Evolutionary conservation across 1,140 invertebrate species (phyloP).

Genomic region (Trachymyrmex septentrionalis): DNA sequence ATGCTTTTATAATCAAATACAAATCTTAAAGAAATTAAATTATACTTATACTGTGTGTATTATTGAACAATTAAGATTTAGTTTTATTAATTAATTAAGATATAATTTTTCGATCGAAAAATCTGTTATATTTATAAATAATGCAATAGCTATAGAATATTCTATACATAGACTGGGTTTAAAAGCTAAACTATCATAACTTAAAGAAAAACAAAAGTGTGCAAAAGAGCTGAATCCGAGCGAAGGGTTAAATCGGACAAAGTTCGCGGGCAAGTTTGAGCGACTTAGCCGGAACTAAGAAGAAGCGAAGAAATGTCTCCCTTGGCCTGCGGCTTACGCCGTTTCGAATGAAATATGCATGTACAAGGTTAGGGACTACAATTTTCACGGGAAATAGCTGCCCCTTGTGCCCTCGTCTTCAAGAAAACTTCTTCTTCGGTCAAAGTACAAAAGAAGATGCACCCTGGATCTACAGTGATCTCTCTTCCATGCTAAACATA

Average conservation of each 20-base stretch:
- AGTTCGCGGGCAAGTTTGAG: slow-evolving; percentile 75
- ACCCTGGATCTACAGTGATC: slow-evolving; percentile 25
- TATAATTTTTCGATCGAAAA: background rate
- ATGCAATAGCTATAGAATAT: background rate
- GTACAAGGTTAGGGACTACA: slow-evolving; percentile 80
- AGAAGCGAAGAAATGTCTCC: slow-evolving; percentile 60
- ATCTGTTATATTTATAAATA: slow-evolving; percentile 1
- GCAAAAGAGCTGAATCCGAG: background rate
- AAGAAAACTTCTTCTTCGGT: slow-evolving; percentile 49
- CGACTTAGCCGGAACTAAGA: slow-evolving; percentile 60
- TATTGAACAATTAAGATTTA: background rate
- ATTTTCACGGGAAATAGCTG: slow-evolving; percentile 79
- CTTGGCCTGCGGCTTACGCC: slow-evolving; percentile 74
- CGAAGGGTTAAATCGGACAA: slow-evolving; percentile 68
- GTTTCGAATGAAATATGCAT: slow-evolving; percentile 82
- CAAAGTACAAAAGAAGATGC: slow-evolving; percentile 61
- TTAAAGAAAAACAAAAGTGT: slow-evolving; percentile 52
- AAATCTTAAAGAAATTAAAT: background rate
- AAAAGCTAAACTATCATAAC: slow-evolving; percentile 47
- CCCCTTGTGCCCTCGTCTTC: slow-evolving; percentile 36
- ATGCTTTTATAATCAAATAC: background rate
- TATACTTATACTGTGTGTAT: background rate
- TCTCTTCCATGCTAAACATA: slow-evolving; percentile 54
- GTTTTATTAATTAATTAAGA: background rate
- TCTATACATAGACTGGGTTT: background rate